These are phyloP conservation scores for Masticophis lateralis DNA, from an alignment of 2,797 vertebrate species.

Conservation along the genomic window DNA sequence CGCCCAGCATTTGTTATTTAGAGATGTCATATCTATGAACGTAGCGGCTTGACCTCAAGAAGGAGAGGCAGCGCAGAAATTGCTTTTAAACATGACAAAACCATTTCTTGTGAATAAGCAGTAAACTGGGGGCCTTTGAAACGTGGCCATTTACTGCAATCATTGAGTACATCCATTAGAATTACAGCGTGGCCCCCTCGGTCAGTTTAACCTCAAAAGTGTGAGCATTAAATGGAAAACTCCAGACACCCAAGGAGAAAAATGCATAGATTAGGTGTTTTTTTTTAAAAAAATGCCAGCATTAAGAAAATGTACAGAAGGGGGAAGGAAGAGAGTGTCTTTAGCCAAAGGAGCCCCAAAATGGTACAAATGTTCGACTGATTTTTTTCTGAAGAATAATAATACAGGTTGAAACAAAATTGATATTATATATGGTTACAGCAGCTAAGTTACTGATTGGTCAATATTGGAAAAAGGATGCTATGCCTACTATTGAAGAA, in stretches of 20 bases:
- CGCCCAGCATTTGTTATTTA: background rate
- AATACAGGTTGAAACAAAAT: too few species aligned
- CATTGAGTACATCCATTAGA: background rate
- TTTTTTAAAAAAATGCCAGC: background rate
- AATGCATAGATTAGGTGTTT: background rate
- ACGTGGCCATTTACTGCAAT: conserved; percentile 1
- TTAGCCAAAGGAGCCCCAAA: background rate
- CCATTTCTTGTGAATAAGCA: conserved; percentile 18
- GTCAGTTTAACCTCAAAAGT: background rate
- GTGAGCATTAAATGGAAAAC: background rate
- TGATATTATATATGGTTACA: too few species aligned
- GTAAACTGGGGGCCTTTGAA: conserved; percentile 13
- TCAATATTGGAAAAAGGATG: too few species aligned
- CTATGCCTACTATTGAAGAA: too few species aligned
- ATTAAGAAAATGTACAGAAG: background rate
- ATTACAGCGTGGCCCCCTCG: background rate
- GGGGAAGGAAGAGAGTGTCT: background rate
- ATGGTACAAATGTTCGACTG: background rate
- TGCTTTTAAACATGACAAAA: conserved; percentile 36
- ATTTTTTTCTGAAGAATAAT: background rate
- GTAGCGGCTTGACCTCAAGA: background rate
- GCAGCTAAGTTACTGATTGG: too few species aligned
- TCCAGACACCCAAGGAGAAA: background rate
- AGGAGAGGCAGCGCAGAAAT: conserved; percentile 36
- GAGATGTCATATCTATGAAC: background rate